Base-by-base conservation (phyloP, 64 coral and sea anemone species). In the Pocillopora damicornis region DNA sequence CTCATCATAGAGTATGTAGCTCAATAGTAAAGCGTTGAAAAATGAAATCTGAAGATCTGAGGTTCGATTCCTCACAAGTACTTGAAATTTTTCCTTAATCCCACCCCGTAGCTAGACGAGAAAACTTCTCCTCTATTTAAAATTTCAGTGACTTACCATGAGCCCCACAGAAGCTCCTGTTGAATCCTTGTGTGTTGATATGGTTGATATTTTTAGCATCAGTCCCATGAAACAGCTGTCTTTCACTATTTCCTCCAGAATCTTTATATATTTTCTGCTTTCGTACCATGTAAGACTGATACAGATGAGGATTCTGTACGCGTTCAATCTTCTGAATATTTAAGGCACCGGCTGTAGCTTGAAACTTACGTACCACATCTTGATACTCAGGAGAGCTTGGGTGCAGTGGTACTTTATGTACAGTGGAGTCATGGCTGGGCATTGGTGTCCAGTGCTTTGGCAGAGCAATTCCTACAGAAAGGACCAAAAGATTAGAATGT, bases 101-200 rank as follows among this genome's bases (percentile, higher is more conserved):
- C 42, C 42, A 7, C 42, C 42, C 42, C 42, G 42, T 51, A 7
- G 7, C 42, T 2, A 51, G 42, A 51, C 42, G 42, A 51, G 3
- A 51, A 51, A 51, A 51, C 42, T 2, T 51, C 7, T 51, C 42
- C 42, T 4, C 7, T 51, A 51, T 51, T 30, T 51, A 51, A 51
- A 51, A 51, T 51, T 51, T 51, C 0, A 51, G 0, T 4, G 42
- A 59, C 79, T n/a, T 18, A 82, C 79, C 79, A 65, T 83, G 9
- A 11, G 11, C 58, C 13, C 80, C 63, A 83, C 63, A 51, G 13
- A 69, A 83, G 63, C 80, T 83, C 7, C 80, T 83, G 63, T 83
- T 83, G n/a, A 83, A 83, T 66, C 80, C 80, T 11, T 83, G 80
- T n/a, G 63, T 51, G 80, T 83, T 83, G 17, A 83, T 83, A 18